Evolutionary conservation across 2,113 vertebrate genomes (phyloP).

Genomic region (Lipotes vexillifer): DNA sequence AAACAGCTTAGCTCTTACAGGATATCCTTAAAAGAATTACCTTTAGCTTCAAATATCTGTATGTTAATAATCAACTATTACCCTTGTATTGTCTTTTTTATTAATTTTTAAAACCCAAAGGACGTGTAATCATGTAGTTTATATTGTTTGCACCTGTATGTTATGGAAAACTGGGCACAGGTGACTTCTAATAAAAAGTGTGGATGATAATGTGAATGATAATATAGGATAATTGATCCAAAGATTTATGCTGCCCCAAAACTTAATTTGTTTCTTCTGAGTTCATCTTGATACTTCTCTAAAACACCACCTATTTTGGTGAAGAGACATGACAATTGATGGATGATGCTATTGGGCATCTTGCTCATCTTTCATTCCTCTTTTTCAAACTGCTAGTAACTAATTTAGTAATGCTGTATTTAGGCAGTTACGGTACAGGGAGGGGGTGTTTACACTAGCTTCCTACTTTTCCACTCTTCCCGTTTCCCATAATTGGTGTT

Average conservation of each 20-base stretch:
- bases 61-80: neutral
- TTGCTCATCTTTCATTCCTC: neutral
- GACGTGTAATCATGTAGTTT: neutral
- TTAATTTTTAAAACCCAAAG: neutral
- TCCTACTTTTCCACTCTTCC: neutral
- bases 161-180: neutral
- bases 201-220: neutral
- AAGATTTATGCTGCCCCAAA: neutral
- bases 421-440: neutral
- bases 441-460: neutral
- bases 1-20: neutral
- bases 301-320: neutral
- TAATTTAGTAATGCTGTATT: neutral
- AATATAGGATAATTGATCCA: neutral
- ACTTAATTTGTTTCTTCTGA: neutral
- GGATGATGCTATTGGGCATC: rapidly evolving
- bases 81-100: neutral
- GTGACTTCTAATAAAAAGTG: neutral
- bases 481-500: neutral
- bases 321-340: neutral
- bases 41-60: neutral
- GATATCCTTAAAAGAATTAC: neutral
- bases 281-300: neutral
- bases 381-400: neutral
- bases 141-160: neutral